These are phyloP conservation scores for Trichomalopsis sarcophagae DNA, from an alignment of 1,140 invertebrate genomes.

Conservation along the genomic window DNA sequence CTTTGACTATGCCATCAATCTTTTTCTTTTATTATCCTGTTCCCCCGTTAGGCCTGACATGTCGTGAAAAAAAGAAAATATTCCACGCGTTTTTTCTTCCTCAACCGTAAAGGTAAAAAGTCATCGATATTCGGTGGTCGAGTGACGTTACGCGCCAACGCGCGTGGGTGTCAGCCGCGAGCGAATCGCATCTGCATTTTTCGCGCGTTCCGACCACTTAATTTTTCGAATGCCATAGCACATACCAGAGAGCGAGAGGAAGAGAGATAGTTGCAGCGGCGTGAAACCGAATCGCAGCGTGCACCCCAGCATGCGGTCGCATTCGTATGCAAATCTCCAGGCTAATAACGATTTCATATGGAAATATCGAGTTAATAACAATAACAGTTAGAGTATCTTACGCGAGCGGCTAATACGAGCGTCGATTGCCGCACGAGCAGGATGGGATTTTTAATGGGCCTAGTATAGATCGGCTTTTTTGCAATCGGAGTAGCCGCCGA, in stretches of 20 bases:
- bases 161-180: background rate
- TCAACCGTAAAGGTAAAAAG: background rate
- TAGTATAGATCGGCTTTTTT: background rate
- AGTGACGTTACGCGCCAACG: background rate
- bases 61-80: background rate
- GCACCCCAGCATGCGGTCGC: conserved; percentile 30
- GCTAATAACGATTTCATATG: conserved; percentile 62
- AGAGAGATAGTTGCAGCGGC: background rate
- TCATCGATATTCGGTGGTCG: conserved; percentile 31
- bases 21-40: background rate
- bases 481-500: background rate
- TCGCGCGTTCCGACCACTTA: conserved; percentile 45
- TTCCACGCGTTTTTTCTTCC: background rate
- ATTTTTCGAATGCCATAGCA: conserved; percentile 39
- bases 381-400: conserved; percentile 61
- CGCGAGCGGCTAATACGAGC: conserved; percentile 50
- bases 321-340: conserved; percentile 62
- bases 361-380: conserved; percentile 61
- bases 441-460: background rate
- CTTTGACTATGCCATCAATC: background rate
- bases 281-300: background rate
- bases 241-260: background rate
- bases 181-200: conserved; percentile 37
- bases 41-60: background rate
- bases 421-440: conserved; percentile 16